Conservation (phyloP, 2,113 vertebrate species). For the Syngnathus typhle region DNA sequence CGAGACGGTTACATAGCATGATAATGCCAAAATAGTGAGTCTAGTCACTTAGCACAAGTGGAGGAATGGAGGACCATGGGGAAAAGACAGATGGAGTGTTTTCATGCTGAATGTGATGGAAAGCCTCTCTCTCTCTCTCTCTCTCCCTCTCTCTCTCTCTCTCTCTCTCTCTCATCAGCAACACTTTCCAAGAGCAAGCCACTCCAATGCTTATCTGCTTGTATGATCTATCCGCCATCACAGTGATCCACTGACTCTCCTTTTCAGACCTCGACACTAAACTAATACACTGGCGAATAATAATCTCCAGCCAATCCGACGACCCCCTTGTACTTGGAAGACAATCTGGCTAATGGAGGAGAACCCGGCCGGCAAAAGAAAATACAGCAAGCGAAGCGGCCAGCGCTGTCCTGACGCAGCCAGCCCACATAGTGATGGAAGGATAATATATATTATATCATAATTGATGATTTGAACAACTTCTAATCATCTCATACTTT, state of each 20-base stretch:
- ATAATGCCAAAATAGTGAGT: conserved; percentile 1
- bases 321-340: conserved; percentile 33
- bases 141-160: too few relatives aligned
- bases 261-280: background rate
- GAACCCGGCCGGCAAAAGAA: too few relatives aligned
- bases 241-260: conserved; percentile 5
- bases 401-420: too few relatives aligned
- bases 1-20: background rate
- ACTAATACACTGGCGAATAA: background rate
- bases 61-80: conserved; percentile 11
- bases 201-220: conserved; percentile 48
- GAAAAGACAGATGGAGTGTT: conserved; percentile 46
- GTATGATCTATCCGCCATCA: conserved; percentile 22
- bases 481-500: too few relatives aligned
- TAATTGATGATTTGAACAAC: too few relatives aligned
- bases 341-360: conserved; percentile 54
- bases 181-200: conserved; percentile 38
- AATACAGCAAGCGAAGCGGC: too few relatives aligned
- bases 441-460: too few relatives aligned
- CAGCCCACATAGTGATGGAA: too few relatives aligned
- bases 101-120: conserved; percentile 42
- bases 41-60: conserved; percentile 9
- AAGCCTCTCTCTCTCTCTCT: conserved; percentile 8
- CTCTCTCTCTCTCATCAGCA: conserved; percentile 19
- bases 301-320: conserved; percentile 32